Conservation (phyloP, 2,888 invertebrate genomes). For the Horisme vitalbata region DNA sequence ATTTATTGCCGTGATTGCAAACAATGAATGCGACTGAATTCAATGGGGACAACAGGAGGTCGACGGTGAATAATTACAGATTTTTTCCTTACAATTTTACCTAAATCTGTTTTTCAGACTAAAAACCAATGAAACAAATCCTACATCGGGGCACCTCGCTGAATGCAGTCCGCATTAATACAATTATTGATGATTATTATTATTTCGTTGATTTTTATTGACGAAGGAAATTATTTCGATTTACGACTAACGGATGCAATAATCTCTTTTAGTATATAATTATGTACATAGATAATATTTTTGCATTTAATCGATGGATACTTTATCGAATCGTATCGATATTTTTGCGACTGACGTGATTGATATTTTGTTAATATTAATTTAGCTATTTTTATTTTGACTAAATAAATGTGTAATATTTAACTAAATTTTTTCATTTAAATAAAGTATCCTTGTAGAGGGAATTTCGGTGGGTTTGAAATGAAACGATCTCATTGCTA, state of each 20-base stretch:
- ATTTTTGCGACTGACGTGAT: slow-evolving; percentile 51
- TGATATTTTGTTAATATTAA: slow-evolving; percentile 45
- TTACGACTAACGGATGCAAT: slow-evolving; percentile 39
- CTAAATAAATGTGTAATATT: slow-evolving; percentile 33
- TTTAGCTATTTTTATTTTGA: slow-evolving; percentile 44
- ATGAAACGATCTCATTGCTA: neutral
- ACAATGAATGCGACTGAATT: too few relatives aligned
- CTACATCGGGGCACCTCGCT: too few relatives aligned
- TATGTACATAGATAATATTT: slow-evolving; percentile 31
- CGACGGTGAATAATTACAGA: too few relatives aligned
- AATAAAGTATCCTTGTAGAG: too few relatives aligned
- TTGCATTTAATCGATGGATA: slow-evolving; percentile 19
- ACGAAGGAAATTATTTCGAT: slow-evolving; percentile 28
- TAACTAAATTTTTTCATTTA: slow-evolving; percentile 5
- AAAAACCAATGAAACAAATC: too few relatives aligned
- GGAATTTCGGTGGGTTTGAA: neutral
- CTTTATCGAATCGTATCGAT: slow-evolving; percentile 45
- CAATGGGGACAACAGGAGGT: too few relatives aligned
- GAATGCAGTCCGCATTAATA: too few relatives aligned
- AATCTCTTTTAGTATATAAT: slow-evolving; percentile 42
- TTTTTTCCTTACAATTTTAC: too few relatives aligned
- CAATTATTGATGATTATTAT: too few relatives aligned
- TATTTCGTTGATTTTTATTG: slow-evolving; percentile 22
- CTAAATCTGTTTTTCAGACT: too few relatives aligned
- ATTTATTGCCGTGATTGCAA: slow-evolving; percentile 36